phyloP scores from a whole-genome alignment of 2,888 invertebrate species.

The Deroplatys truncata region DNA sequence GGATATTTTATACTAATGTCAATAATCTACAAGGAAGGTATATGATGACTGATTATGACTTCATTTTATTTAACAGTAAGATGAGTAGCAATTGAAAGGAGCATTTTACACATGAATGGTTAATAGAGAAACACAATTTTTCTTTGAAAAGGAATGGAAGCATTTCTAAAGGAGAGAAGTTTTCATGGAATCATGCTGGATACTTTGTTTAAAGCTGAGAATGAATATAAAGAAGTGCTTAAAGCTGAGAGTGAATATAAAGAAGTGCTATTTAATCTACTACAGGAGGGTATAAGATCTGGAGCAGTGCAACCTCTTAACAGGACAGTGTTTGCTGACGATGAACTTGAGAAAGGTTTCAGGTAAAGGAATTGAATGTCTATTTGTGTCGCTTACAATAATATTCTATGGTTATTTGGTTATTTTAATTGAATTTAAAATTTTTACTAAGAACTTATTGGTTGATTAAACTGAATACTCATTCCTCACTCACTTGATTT shows the following conservation, averaged over 20 bases:
- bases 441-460: too few species aligned
- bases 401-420: too few species aligned
- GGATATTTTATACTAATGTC: too few species aligned
- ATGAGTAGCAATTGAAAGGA: too few species aligned
- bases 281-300: slow-evolving; percentile 56
- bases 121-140: not conserved
- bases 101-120: too few species aligned
- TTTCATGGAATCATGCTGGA: slow-evolving; percentile 58
- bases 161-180: slow-evolving; percentile 53
- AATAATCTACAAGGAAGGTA: too few species aligned
- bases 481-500: too few species aligned
- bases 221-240: slow-evolving; percentile 47
- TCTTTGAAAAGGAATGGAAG: slow-evolving; percentile 34
- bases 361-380: slow-evolving; percentile 37
- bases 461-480: too few species aligned
- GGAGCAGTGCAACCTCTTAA: slow-evolving; percentile 63
- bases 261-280: slow-evolving; percentile 51
- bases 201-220: slow-evolving; percentile 50
- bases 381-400: too few species aligned
- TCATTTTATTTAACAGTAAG: too few species aligned
- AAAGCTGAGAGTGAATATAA: slow-evolving; percentile 47
- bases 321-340: slow-evolving; percentile 54
- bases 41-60: too few species aligned
- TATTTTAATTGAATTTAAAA: too few species aligned
- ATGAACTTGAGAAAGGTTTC: slow-evolving; percentile 61